Evolutionary conservation across 2,888 invertebrate genomes (phyloP).

Genomic region (Peribatodes rhomboidaria): DNA sequence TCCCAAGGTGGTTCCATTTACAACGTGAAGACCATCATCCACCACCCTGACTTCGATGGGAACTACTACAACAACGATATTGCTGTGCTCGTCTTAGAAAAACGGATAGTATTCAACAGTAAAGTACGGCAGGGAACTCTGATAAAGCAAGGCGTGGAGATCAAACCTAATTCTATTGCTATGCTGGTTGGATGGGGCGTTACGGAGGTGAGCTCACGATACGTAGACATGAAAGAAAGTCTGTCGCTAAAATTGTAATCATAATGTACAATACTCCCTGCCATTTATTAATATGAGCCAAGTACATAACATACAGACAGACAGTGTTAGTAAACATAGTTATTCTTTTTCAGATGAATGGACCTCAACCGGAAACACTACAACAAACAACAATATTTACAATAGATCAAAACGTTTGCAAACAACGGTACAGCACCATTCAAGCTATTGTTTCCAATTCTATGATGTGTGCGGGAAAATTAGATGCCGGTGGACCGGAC

Average conservation of each 20-base stretch:
- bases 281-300: too few relatives aligned
- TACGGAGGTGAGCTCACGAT: slow-evolving; percentile 62
- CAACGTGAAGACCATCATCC: slow-evolving; percentile 68
- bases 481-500: slow-evolving; percentile 73
- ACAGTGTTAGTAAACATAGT: too few relatives aligned
- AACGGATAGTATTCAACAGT: slow-evolving; percentile 62
- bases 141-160: slow-evolving; percentile 67
- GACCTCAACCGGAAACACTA: slow-evolving; percentile 73
- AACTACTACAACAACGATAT: slow-evolving; percentile 74
- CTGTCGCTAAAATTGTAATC: background rate
- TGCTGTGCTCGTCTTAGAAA: slow-evolving; percentile 67
- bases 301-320: too few relatives aligned
- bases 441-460: slow-evolving; percentile 70
- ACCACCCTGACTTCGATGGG: slow-evolving; percentile 70
- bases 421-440: slow-evolving; percentile 67
- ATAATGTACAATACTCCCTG: too few relatives aligned
- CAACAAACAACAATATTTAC: slow-evolving; percentile 68
- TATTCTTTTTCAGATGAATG: slow-evolving; percentile 73
- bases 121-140: slow-evolving; percentile 74
- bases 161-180: slow-evolving; percentile 65
- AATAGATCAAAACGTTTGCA: slow-evolving; percentile 68
- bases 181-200: slow-evolving; percentile 79
- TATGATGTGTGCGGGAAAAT: slow-evolving; percentile 77
- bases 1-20: slow-evolving; percentile 69
- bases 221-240: too few relatives aligned